These are phyloP conservation scores for Sinella curviseta DNA, from an alignment of 1,140 invertebrate genomes.

Conservation along the genomic window DNA sequence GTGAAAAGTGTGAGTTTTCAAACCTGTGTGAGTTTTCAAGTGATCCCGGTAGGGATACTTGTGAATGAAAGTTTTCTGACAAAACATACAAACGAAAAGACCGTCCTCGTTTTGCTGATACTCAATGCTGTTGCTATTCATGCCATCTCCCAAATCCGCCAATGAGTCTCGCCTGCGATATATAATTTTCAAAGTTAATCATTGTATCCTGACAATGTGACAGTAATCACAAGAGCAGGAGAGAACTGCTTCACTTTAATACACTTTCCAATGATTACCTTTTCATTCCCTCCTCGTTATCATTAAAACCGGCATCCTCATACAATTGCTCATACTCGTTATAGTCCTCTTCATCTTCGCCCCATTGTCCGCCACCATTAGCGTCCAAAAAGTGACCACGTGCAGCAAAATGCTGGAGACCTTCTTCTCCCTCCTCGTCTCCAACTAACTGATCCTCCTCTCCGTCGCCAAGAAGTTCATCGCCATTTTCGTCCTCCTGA, in stretches of 20 bases:
- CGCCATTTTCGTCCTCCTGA: neutral
- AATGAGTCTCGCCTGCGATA: neutral
- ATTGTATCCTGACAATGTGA: too few species aligned
- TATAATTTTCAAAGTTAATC: too few species aligned
- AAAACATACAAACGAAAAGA: constrained; percentile 46
- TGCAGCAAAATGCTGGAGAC: neutral
- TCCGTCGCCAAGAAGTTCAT: too few species aligned
- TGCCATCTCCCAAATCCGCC: neutral
- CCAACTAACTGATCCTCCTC: neutral
- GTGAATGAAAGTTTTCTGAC: constrained; percentile 45
- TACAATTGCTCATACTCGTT: constrained; percentile 15
- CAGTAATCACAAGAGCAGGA: neutral
- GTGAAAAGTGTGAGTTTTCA: neutral
- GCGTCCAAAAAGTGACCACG: constrained; percentile 3
- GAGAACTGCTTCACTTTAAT: too few species aligned
- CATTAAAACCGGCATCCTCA: constrained; percentile 15
- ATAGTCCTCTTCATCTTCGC: neutral
- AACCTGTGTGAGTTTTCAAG: constrained; percentile 45
- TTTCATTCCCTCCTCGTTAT: neutral
- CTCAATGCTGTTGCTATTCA: constrained; percentile 32
- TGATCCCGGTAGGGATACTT: constrained; percentile 49
- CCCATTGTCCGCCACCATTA: neutral
- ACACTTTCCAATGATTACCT: too few species aligned
- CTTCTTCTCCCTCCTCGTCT: neutral
- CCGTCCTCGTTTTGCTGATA: constrained; percentile 42